phyloP scores from a whole-genome alignment of 2,797 vertebrate species.

The Gambelia wislizenii region DNA sequence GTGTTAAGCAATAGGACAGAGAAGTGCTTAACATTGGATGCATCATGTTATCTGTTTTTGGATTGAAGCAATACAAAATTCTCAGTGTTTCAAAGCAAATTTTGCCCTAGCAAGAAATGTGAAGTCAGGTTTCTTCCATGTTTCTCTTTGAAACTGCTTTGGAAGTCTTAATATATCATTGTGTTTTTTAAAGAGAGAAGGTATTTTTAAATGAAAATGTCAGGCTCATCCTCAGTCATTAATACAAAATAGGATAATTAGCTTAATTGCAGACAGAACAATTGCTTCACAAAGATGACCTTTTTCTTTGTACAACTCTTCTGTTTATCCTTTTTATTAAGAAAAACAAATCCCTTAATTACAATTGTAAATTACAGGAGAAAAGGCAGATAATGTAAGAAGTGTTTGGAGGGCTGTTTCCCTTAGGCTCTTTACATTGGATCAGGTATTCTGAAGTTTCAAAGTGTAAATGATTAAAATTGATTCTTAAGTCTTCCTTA shows the following conservation, averaged over 20 bases:
- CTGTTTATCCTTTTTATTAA: slow-evolving; percentile 58
- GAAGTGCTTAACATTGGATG: not conserved
- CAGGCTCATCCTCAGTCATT: slow-evolving; percentile 16
- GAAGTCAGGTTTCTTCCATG: not conserved
- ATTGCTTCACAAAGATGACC: slow-evolving; percentile 66
- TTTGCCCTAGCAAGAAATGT: not conserved
- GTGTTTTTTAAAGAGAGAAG: slow-evolving; percentile 38
- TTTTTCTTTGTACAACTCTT: slow-evolving; percentile 49
- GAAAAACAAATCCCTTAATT: slow-evolving; percentile 57
- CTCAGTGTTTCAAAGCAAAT: slow-evolving; percentile 14
- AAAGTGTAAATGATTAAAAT: slow-evolving; percentile 71
- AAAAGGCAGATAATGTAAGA: slow-evolving; percentile 50
- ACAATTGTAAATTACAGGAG: slow-evolving; percentile 70
- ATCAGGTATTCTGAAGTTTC: slow-evolving; percentile 54
- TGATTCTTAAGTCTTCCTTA: slow-evolving; percentile 59
- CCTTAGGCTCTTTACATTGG: slow-evolving; percentile 55
- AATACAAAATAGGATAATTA: slow-evolving; percentile 56
- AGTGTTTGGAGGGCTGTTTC: slow-evolving; percentile 57
- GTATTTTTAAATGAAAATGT: slow-evolving; percentile 42
- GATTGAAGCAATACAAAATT: not conserved
- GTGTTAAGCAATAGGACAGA: not conserved
- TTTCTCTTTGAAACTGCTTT: slow-evolving; percentile 40
- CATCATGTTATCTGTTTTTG: not conserved
- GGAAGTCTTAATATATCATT: slow-evolving; percentile 33
- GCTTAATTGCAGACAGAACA: slow-evolving; percentile 60